Percentiles rank a stretch among this genome's conserved stretches.
Conservation (phyloP, 2,797 vertebrate species). For the Clarias laeviceps region DNA sequence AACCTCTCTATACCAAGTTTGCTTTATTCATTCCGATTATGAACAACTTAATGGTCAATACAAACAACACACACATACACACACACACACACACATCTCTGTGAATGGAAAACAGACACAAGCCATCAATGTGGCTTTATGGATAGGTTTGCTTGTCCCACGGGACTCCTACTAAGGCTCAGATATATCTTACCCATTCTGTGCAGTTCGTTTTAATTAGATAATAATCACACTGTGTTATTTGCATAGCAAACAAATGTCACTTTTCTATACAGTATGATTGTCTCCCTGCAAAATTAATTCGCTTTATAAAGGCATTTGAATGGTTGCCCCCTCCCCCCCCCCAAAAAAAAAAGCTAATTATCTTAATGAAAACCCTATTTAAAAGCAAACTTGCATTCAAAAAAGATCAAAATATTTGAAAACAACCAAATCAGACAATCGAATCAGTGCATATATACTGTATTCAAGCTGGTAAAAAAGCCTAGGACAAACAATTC, state of each 20-base stretch:
- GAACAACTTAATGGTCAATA: background rate
- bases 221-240: constrained; percentile 43
- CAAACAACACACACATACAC: background rate
- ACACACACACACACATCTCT: background rate
- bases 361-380: background rate
- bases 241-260: constrained; percentile 34
- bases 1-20: constrained; percentile 11
- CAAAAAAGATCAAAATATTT: background rate
- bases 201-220: constrained; percentile 8
- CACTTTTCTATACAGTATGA: background rate
- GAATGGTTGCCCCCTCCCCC: background rate
- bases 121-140: background rate
- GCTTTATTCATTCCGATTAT: constrained; percentile 24
- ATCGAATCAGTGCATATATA: background rate
- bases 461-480: background rate
- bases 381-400: constrained; percentile 13
- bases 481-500: constrained; percentile 1
- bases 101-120: background rate
- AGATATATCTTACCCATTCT: constrained; percentile 13
- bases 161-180: constrained; percentile 5
- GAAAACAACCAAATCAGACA: background rate
- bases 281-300: constrained; percentile 32
- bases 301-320: constrained; percentile 21
- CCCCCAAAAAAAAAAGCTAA: background rate
- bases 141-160: background rate